Percentiles rank a stretch among this genome's conserved stretches.
These are phyloP conservation scores for Ecdyonurus torrentis DNA, from an alignment of 2,888 invertebrate species.

Conservation along the genomic window DNA sequence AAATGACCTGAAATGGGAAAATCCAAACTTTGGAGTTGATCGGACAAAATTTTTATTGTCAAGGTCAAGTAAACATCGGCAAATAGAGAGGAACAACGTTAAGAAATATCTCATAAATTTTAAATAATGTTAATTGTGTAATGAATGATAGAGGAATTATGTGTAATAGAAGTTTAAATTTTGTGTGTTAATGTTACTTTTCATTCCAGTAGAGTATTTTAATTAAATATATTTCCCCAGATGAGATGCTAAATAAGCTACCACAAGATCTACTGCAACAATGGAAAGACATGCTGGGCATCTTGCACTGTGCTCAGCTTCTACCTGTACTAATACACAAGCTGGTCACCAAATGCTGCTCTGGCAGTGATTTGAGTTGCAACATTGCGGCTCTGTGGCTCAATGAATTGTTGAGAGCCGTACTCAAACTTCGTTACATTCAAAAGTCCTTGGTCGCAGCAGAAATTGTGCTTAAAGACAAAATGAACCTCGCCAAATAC, in stretches of 20 bases:
- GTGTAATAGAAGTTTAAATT: too few species aligned
- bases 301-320: not conserved
- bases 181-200: too few species aligned
- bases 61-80: too few species aligned
- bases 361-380: not conserved
- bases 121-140: too few species aligned
- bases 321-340: not conserved
- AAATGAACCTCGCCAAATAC: not conserved
- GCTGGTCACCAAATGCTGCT: not conserved
- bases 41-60: too few species aligned
- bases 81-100: too few species aligned
- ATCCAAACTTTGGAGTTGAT: too few species aligned
- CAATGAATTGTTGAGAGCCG: not conserved
- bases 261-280: not conserved
- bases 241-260: not conserved
- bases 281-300: not conserved
- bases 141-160: too few species aligned
- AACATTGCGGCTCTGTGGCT: not conserved
- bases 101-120: too few species aligned
- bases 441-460: not conserved
- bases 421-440: not conserved
- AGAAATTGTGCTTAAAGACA: not conserved
- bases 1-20: too few species aligned
- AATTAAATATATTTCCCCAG: not conserved
- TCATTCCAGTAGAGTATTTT: too few species aligned